Evolutionary conservation across 2,113 vertebrate species (phyloP), one percentile per base, ranked within the genome.

Genomic region (Ellobius talpinus): DNA sequence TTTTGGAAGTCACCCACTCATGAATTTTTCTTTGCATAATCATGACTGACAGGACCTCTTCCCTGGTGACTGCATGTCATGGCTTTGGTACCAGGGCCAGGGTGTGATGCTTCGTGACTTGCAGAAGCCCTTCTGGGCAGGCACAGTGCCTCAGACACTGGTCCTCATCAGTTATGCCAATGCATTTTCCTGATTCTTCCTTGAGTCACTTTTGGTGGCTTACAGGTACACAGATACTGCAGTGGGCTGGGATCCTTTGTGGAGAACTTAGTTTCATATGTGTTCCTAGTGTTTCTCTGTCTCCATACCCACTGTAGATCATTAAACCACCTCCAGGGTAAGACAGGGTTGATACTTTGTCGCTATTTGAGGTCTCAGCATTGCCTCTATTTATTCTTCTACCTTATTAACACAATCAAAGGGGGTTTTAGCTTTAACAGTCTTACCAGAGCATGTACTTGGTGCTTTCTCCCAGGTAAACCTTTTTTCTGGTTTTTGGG

Each of bases 401-500:
- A 63, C 50, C 26, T 86, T 52, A 61, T 81, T 68, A 10, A 33
- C 31, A 16, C 11, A 5, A 19, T 73, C 42, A 85, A 0, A 31
- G 58, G 63, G 73, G 39, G 19, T 78, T n/a, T 52, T 68, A 13
- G 19, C 36, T 79, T 31, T 42, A 47, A 47, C 50, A 50, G 33
- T 26, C 24, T 52, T 72, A 12, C 14, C 70, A 13, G 58, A 58
- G 45, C 50, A 19, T 39, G 78, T 23, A 39, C 45, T 72, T 90
- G 29, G 24, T 87, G 55, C 47, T 55, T 91, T 91, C 21, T 52
- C 19, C 8, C 82, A 77, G 81, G 63, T 87, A 66, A 65, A 14
- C n/a, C 47, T 78, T 73, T 78, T 31, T 14, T 91, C 33, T 79
- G 78, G 58, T 68, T 84, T 95, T 88, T 31, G 10, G 45, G 81